Conservation (phyloP, 1,140 invertebrate species). For the Drosophila miranda region DNA sequence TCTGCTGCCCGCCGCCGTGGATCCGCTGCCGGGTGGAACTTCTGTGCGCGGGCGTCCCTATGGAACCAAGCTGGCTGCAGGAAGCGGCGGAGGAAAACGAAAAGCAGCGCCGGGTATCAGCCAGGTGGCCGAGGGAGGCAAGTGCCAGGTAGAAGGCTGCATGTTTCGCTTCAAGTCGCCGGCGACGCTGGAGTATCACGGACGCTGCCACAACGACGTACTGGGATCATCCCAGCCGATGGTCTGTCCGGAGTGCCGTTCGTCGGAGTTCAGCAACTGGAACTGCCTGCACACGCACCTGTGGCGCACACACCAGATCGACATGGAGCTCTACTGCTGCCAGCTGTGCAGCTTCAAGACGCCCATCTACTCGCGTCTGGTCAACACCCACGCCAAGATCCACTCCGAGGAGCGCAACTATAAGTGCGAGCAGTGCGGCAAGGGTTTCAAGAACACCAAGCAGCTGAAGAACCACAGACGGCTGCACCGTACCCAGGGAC, state of each 20-base stretch:
- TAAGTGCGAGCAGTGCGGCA: constrained; percentile 87
- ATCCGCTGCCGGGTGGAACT: constrained; percentile 51
- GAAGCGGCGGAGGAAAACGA: constrained; percentile 32
- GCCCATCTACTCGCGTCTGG: constrained; percentile 85
- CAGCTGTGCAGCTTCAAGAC: constrained; percentile 86
- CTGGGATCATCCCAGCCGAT: constrained; percentile 83
- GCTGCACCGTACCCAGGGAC: constrained; percentile 83
- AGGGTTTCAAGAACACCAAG: constrained; percentile 89
- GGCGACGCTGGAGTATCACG: constrained; percentile 84
- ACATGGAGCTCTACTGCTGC: constrained; percentile 89
- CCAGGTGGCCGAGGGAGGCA: constrained; percentile 47
- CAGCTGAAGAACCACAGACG: constrained; percentile 87
- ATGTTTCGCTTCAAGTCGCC: constrained; percentile 77
- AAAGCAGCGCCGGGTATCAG: constrained; percentile 16
- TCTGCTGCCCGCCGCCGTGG: constrained; percentile 56
- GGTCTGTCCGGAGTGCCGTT: constrained; percentile 87
- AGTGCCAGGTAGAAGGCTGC: constrained; percentile 74
- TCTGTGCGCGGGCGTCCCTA: constrained; percentile 75
- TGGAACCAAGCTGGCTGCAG: constrained; percentile 68
- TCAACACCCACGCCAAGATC: constrained; percentile 87
- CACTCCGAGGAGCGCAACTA: constrained; percentile 86
- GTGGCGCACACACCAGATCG: constrained; percentile 89
- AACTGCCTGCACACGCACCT: constrained; percentile 88
- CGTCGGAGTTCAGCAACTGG: constrained; percentile 83
- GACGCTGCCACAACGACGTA: constrained; percentile 85